Conservation (phyloP, 1,140 invertebrate species). For the Hyles euphorbiae region DNA sequence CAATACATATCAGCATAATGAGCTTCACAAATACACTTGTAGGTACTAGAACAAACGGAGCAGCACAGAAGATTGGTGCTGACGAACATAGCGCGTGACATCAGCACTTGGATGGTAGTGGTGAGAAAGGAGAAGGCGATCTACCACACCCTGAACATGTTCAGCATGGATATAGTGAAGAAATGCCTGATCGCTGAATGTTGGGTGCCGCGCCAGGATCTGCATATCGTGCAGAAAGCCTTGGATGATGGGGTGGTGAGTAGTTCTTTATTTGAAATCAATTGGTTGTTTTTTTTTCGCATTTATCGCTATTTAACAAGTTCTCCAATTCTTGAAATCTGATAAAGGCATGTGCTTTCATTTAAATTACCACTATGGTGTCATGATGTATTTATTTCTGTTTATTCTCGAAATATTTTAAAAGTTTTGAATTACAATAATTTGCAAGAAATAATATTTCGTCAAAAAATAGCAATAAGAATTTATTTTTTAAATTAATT, state of each 20-base stretch:
- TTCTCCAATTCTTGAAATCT: too few species aligned
- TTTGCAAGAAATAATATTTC: too few species aligned
- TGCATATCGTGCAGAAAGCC: slow-evolving; percentile 86
- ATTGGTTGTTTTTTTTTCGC: too few species aligned
- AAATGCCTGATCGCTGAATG: slow-evolving; percentile 94
- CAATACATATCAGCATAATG: too few species aligned
- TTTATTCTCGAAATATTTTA: too few species aligned
- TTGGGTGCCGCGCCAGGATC: slow-evolving; percentile 89
- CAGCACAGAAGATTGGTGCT: slow-evolving; percentile 93
- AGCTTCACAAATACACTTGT: background rate
- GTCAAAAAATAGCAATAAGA: too few species aligned
- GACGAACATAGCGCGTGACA: slow-evolving; percentile 81
- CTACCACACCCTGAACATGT: slow-evolving; percentile 77
- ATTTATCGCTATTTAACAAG: too few species aligned
- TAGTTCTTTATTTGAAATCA: background rate
- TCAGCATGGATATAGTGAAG: slow-evolving; percentile 88
- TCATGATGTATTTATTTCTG: too few species aligned
- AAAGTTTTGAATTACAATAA: too few species aligned
- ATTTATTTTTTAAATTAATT: too few species aligned
- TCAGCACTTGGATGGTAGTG: slow-evolving; percentile 82
- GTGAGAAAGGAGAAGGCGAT: slow-evolving; percentile 91
- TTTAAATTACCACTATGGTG: too few species aligned
- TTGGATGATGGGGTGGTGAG: slow-evolving; percentile 91
- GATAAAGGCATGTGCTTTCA: too few species aligned
- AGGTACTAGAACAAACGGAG: slow-evolving; percentile 91